A percentile compares a stretch with the other conserved stretches of the same genome.
Conservation (phyloP, 2,797 vertebrate species). For the Anguilla obscura region DNA sequence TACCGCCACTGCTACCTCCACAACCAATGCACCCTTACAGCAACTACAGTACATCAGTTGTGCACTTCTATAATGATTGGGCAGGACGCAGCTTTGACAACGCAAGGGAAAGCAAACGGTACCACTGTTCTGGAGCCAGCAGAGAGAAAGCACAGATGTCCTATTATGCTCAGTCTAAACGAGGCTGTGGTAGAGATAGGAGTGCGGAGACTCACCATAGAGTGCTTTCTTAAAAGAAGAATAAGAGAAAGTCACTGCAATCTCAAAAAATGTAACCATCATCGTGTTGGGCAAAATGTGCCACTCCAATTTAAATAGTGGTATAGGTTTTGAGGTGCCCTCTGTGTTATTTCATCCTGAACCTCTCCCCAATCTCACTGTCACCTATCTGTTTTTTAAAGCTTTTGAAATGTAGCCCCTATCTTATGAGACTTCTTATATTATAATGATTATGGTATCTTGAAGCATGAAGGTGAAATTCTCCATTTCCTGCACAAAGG, state of each 20-base stretch:
- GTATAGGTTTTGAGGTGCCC: neutral
- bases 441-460: neutral
- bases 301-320: neutral
- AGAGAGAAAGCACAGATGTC: neutral
- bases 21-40: neutral
- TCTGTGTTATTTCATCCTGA: neutral
- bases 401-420: neutral
- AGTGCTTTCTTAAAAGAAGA: neutral
- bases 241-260: neutral
- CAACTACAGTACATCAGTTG: neutral
- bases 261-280: neutral
- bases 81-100: neutral
- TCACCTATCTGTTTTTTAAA: neutral
- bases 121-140: neutral
- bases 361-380: neutral
- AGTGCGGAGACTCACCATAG: neutral
- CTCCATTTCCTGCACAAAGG: neutral
- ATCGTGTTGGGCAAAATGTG: neutral
- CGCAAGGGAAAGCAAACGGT: neutral
- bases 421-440: neutral
- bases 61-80: neutral
- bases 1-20: neutral
- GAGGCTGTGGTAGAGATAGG: neutral
- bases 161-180: neutral
- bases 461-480: neutral